phyloP scores from a whole-genome alignment of 2,888 invertebrate genomes.

The Tetrapedia diversipes region DNA sequence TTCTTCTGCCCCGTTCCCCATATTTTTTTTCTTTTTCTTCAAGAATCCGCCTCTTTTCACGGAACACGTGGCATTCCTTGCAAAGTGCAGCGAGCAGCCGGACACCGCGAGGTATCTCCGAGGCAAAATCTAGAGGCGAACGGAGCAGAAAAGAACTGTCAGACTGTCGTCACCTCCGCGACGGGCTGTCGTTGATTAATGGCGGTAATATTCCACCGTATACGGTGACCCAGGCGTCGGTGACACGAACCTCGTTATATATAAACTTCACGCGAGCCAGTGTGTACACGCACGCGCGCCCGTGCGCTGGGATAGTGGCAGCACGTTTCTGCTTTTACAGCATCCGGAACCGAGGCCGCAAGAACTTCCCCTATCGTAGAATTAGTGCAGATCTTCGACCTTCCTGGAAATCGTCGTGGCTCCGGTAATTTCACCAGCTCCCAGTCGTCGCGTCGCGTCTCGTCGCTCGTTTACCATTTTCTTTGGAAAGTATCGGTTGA shows the following conservation, averaged over 20 bases:
- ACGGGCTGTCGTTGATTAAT: constrained; percentile 78
- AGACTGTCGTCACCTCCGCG: constrained; percentile 76
- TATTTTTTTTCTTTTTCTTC: constrained; percentile 36
- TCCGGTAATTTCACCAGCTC: constrained; percentile 8
- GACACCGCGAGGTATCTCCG: constrained; percentile 58
- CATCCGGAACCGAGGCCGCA: constrained; percentile 48
- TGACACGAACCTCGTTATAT: constrained; percentile 58
- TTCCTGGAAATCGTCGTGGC: constrained; percentile 42
- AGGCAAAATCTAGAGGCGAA: constrained; percentile 71
- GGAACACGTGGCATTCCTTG: constrained; percentile 70
- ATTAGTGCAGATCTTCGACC: constrained; percentile 60
- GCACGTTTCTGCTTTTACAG: constrained; percentile 37
- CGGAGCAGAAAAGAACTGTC: constrained; percentile 72
- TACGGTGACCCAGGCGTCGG: constrained; percentile 63
- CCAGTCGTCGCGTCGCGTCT: too few relatives aligned
- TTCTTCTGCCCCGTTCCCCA: constrained; percentile 49
- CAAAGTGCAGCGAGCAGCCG: constrained; percentile 60
- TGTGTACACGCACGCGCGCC: not conserved
- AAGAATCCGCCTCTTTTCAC: constrained; percentile 67
- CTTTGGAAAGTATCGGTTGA: not conserved
- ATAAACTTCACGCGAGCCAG: constrained; percentile 31
- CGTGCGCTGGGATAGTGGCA: constrained; percentile 20
- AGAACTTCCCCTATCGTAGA: constrained; percentile 60
- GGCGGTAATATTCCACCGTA: constrained; percentile 75
- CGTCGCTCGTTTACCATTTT: constrained; percentile 17